These are phyloP conservation scores for Acipenser oxyrinchus DNA, from an alignment of 2,797 vertebrate genomes.

Conservation along the genomic window DNA sequence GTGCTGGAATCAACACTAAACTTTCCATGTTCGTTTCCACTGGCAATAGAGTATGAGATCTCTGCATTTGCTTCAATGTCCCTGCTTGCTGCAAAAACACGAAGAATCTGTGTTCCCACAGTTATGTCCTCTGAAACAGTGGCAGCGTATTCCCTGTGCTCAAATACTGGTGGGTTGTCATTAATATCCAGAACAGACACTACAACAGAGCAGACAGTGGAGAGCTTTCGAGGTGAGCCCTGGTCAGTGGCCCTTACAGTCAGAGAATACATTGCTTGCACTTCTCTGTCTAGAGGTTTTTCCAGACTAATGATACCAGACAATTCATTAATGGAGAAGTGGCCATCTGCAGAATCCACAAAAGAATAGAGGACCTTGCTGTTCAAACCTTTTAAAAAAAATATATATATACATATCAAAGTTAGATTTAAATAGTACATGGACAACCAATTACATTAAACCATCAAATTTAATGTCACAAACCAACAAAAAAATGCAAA, in stretches of 20 bases:
- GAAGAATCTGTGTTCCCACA: constrained; percentile 77
- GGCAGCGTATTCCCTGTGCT: constrained; percentile 76
- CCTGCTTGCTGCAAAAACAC: constrained; percentile 77
- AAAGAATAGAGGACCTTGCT: constrained; percentile 79
- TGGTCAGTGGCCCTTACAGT: constrained; percentile 77
- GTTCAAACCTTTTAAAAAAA: constrained; percentile 66
- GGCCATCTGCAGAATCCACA: constrained; percentile 67
- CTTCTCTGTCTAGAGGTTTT: constrained; percentile 80
- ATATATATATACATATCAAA: neutral
- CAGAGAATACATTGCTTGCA: constrained; percentile 69
- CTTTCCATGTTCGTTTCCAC: constrained; percentile 85
- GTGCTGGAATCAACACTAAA: constrained; percentile 74
- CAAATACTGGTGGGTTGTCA: constrained; percentile 92
- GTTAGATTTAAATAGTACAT: neutral
- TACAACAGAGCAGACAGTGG: constrained; percentile 64
- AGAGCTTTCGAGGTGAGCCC: constrained; percentile 65
- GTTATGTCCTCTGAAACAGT: constrained; percentile 78
- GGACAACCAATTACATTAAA: too few relatives aligned
- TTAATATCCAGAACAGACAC: constrained; percentile 90
- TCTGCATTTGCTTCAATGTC: constrained; percentile 89
- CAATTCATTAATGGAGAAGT: constrained; percentile 80
- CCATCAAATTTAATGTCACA: too few relatives aligned
- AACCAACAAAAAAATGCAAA: too few relatives aligned
- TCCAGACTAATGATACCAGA: constrained; percentile 83
- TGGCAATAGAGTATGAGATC: constrained; percentile 78